These are phyloP conservation scores for Epinephelus fuscoguttatus DNA, from an alignment of 2,113 vertebrate species.

Conservation along the genomic window DNA sequence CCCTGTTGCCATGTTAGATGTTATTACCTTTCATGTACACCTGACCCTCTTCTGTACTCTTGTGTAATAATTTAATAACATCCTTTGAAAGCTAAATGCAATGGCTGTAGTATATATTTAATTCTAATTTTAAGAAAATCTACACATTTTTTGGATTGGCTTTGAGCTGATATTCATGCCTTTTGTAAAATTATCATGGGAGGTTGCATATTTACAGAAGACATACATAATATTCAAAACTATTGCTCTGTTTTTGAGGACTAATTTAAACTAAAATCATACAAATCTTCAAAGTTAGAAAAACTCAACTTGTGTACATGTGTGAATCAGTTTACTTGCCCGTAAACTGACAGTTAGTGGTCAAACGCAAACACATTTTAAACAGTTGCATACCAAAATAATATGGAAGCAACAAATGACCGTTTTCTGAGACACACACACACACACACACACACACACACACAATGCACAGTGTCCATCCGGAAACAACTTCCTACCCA, in stretches of 20 bases:
- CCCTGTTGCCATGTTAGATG: background rate
- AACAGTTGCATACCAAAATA: background rate
- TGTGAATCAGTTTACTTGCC: background rate
- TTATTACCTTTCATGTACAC: background rate
- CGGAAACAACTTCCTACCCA: constrained; percentile 21
- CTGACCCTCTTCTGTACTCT: background rate
- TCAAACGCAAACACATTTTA: background rate
- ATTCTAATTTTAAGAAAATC: background rate
- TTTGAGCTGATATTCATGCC: background rate
- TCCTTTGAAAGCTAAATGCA: background rate
- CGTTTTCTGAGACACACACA: background rate
- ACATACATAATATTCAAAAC: background rate
- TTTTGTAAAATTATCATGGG: background rate
- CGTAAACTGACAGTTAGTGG: background rate
- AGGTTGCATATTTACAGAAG: background rate
- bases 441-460: too few relatives aligned
- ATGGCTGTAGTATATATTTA: background rate
- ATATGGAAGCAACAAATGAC: background rate
- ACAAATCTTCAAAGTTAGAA: background rate
- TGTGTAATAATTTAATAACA: background rate
- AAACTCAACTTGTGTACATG: background rate
- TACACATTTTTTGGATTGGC: background rate
- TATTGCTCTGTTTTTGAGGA: background rate
- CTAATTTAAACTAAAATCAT: background rate
- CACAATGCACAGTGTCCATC: background rate